These are phyloP conservation scores for Toxonevra muliebris DNA, from an alignment of 2,888 invertebrate genomes.

Conservation along the genomic window DNA sequence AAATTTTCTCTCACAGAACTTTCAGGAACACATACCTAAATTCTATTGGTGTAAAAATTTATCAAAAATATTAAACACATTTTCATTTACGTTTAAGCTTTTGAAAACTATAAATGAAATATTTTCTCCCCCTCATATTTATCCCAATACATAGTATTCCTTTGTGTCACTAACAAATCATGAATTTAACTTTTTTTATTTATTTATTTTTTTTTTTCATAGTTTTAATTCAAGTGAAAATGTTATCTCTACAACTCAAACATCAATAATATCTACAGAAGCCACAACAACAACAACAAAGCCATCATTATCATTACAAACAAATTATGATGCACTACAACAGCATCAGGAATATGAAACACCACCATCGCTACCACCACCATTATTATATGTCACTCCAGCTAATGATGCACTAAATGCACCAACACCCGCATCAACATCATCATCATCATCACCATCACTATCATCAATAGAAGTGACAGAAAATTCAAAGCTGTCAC, in stretches of 20 bases:
- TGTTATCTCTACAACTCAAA: constrained; percentile 47
- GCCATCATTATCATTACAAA: constrained; percentile 2
- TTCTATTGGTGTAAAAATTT: too few species aligned
- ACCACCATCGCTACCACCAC: background rate
- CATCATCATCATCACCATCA: constrained; percentile 32
- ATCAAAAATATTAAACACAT: too few species aligned
- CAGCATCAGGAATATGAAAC: constrained; percentile 22
- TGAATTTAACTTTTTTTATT: constrained; percentile 15
- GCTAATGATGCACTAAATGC: constrained; percentile 34
- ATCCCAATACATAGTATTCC: background rate
- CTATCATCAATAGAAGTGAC: constrained; percentile 33
- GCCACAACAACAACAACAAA: constrained; percentile 4
- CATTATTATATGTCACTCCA: constrained; percentile 38
- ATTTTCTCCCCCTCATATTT: too few species aligned
- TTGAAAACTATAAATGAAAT: too few species aligned
- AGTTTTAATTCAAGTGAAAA: constrained; percentile 60
- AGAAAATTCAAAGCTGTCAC: constrained; percentile 2
- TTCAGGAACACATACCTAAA: too few species aligned
- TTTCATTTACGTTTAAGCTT: too few species aligned
- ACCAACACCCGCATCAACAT: constrained; percentile 10
- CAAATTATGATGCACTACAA: constrained; percentile 32
- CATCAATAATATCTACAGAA: constrained; percentile 2
- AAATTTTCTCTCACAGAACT: too few species aligned
- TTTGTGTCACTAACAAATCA: background rate
- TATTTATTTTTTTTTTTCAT: constrained; percentile 30